Percentiles rank a stretch among this genome's conserved stretches.
These are phyloP conservation scores for Hydropsyche tenuis DNA, from an alignment of 1,140 invertebrate genomes.

Conservation along the genomic window DNA sequence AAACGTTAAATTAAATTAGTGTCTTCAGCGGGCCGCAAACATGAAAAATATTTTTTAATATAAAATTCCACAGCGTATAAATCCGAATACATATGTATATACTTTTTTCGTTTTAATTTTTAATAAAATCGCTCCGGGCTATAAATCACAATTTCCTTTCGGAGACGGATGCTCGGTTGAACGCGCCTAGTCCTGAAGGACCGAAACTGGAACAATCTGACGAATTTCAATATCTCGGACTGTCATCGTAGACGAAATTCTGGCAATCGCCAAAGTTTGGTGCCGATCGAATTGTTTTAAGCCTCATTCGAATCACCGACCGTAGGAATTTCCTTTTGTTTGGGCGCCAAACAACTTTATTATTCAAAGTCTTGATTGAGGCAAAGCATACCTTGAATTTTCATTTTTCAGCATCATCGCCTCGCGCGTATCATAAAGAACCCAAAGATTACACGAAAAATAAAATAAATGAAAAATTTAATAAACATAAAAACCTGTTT, in stretches of 20 bases:
- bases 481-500: too few relatives aligned
- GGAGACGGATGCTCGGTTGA: too few relatives aligned
- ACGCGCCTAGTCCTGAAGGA: too few relatives aligned
- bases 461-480: too few relatives aligned
- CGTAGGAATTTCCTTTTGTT: background rate
- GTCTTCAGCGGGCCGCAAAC: too few relatives aligned
- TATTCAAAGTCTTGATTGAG: background rate
- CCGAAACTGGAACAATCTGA: background rate
- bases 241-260: background rate
- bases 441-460: too few relatives aligned
- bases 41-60: background rate
- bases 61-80: background rate
- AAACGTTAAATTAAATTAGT: background rate
- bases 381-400: constrained; percentile 4
- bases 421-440: too few relatives aligned
- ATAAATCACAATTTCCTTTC: background rate
- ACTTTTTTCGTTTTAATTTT: too few relatives aligned
- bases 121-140: background rate
- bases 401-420: background rate
- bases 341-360: background rate
- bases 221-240: background rate
- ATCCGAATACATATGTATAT: too few relatives aligned
- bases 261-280: background rate
- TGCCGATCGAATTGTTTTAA: too few relatives aligned
- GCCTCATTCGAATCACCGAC: background rate